Evolutionary conservation across 2,113 vertebrate genomes (phyloP).

Genomic region (Pseudonaja textilis): DNA sequence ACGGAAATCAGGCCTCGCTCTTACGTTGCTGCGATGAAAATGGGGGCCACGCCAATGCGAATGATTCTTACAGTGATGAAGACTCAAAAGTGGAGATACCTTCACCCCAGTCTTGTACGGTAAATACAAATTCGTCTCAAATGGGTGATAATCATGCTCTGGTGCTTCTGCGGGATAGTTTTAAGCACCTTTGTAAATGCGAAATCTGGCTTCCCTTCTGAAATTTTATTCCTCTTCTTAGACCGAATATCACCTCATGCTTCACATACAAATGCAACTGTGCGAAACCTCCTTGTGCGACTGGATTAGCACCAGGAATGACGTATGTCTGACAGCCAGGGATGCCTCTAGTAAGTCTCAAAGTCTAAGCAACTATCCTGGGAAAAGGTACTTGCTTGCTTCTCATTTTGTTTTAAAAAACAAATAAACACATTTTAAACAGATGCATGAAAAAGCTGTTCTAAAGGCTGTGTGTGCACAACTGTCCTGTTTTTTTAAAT

Average conservation of each 20-base stretch:
- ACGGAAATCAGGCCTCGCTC: neutral
- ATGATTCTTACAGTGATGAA: slow-evolving; percentile 46
- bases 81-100: slow-evolving; percentile 55
- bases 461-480: neutral
- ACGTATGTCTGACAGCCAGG: slow-evolving; percentile 50
- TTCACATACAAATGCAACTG: slow-evolving; percentile 97
- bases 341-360: slow-evolving; percentile 66
- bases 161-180: neutral
- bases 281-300: slow-evolving; percentile 92
- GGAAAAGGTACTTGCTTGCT: neutral
- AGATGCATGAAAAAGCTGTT: neutral
- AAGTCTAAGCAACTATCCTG: neutral
- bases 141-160: neutral
- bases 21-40: slow-evolving; percentile 32
- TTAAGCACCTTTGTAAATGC: neutral
- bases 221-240: slow-evolving; percentile 44
- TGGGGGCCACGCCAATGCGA: slow-evolving; percentile 29
- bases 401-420: no score
- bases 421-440: neutral
- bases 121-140: slow-evolving; percentile 37
- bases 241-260: slow-evolving; percentile 88
- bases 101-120: slow-evolving; percentile 65
- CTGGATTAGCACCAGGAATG: slow-evolving; percentile 87
- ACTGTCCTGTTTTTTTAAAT: neutral
- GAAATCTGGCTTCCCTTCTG: neutral